These are phyloP conservation scores for Agonopterix alstromeriana DNA, from an alignment of 2,888 invertebrate genomes.

Conservation along the genomic window DNA sequence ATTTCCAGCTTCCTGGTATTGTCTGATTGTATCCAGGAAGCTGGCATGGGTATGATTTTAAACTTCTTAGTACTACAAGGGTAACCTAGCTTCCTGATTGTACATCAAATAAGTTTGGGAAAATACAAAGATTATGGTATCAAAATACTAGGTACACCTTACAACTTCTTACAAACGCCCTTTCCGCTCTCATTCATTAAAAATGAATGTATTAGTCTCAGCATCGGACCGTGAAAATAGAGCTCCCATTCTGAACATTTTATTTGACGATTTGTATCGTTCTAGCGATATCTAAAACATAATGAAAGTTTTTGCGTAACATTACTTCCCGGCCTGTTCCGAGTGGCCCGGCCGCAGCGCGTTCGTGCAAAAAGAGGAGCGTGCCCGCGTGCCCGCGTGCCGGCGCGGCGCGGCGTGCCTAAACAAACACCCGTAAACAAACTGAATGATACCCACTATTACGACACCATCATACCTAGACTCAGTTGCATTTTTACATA, in stretches of 20 bases:
- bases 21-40: no score
- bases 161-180: no score
- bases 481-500: no score
- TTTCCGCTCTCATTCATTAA: no score
- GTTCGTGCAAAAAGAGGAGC: conserved; percentile 29
- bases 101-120: no score
- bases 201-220: neutral
- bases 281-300: conserved; percentile 44
- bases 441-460: conserved; percentile 9
- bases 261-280: conserved; percentile 21
- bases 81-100: no score
- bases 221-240: conserved; percentile 30
- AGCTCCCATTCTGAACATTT: conserved; percentile 25
- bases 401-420: neutral
- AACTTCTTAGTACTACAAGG: no score
- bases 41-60: no score
- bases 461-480: conserved; percentile 13
- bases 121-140: no score
- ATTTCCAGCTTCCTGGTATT: no score
- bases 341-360: conserved; percentile 15
- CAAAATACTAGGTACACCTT: no score
- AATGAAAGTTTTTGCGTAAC: conserved; percentile 58
- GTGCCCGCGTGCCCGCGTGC: conserved; percentile 11
- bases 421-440: conserved; percentile 14
- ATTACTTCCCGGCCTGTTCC: conserved; percentile 28